Evolutionary conservation across 2,888 invertebrate species (phyloP).

Genomic region (Latheticus oryzae): DNA sequence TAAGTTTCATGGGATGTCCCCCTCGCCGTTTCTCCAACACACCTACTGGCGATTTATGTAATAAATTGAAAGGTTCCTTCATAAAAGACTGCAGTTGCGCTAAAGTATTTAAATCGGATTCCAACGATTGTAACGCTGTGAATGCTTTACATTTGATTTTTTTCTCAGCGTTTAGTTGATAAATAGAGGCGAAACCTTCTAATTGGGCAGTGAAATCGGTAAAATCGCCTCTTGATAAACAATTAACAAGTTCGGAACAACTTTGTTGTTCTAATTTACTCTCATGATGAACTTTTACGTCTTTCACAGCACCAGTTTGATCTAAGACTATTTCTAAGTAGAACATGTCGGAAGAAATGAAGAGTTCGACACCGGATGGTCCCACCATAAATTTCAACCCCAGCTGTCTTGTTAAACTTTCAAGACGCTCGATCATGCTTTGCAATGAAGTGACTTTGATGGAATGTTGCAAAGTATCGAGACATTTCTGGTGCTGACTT

Average conservation of each 20-base stretch:
- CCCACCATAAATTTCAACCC: slow-evolving; percentile 92
- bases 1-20: slow-evolving; percentile 93
- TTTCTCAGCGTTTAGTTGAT: slow-evolving; percentile 94
- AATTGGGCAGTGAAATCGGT: slow-evolving; percentile 91
- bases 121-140: slow-evolving; percentile 90
- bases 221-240: slow-evolving; percentile 87
- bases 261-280: slow-evolving; percentile 87
- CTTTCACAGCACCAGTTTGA: slow-evolving; percentile 83
- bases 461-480: slow-evolving; percentile 92
- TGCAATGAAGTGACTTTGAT: slow-evolving; percentile 93
- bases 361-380: slow-evolving; percentile 82
- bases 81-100: slow-evolving; percentile 82
- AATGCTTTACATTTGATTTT: slow-evolving; percentile 95
- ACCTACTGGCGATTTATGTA: slow-evolving; percentile 92
- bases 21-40: slow-evolving; percentile 84
- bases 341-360: slow-evolving; percentile 97
- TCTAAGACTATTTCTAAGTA: slow-evolving; percentile 92
- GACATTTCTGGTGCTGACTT: slow-evolving; percentile 86
- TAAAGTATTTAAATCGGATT: slow-evolving; percentile 86
- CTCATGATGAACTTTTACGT: slow-evolving; percentile 93
- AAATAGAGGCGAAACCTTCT: slow-evolving; percentile 85
- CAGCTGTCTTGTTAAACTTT: slow-evolving; percentile 89
- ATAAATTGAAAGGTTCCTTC: slow-evolving; percentile 77
- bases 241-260: slow-evolving; percentile 88
- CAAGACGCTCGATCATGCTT: slow-evolving; percentile 91